Evolutionary conservation across 2,797 vertebrate species (phyloP), one percentile per base, ranked within the genome.

Genomic region (Tapera naevia): DNA sequence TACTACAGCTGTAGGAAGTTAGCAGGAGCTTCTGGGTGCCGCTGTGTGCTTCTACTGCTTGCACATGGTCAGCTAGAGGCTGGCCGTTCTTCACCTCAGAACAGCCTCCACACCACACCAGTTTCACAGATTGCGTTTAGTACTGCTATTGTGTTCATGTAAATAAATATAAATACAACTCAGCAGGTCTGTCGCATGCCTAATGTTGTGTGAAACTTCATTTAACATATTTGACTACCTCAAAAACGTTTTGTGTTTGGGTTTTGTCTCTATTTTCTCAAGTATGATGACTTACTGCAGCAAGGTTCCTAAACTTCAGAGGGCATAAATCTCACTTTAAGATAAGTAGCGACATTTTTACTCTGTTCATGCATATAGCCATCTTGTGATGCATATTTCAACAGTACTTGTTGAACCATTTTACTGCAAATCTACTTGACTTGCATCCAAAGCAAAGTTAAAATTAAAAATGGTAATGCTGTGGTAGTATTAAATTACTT

Each of bases 121-220:
- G 28, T 81, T 85, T 89, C 75, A 45, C 67, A 64, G 50, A 14
- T 24, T 27, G 28, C 45, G 5, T 91, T 91, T 93, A 89, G 86
- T 72, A 45, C 70, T 57, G 79, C 65, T 79, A 0, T 60, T 86
- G 60, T 86, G 89, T 91, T 91, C 2, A 3, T 89, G 80, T 76
- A 88, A 92, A 88, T 95, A 86, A 93, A 92, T 84, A 88, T 89
- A 86, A 94, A 91, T 94, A 89, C 32, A 91, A 62, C 1, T 1
- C 73, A 84, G 53, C 1, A 0, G 32, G 37, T 93, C 96, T 97
- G 93, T 95, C 94, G 78, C 88, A 80, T 86, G 73, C 87, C 94
- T 96, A 95, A 95, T 97, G 93, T 95, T 92, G 69, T 92, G 89
- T 95, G 95, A 95, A 95, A 75, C 94, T 95, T 97, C 85, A 86